Evolutionary conservation across 2,797 vertebrate species (phyloP), one percentile per base, ranked within the genome.

Genomic region (Eupleurogrammus muticus): DNA sequence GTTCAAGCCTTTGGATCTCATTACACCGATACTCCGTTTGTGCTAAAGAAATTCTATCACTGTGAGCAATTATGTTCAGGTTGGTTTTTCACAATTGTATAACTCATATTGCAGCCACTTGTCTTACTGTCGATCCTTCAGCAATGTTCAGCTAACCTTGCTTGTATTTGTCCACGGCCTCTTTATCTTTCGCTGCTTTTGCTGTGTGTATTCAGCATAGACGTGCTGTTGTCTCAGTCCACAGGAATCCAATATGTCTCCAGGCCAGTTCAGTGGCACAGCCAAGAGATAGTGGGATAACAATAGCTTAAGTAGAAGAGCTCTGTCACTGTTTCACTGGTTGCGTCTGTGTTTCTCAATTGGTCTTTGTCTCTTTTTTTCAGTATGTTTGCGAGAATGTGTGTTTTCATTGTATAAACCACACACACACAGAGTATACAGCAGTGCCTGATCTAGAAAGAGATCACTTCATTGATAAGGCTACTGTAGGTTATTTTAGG

Each of bases 1-100:
- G 83, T 76, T 80, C 61, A 79, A 84, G 87, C 84, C 82, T 73
- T 87, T 87, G 77, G 87, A 88, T 90, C 84, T 92, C 92, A 91
- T 92, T 90, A 90, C 87, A 78, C 70, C 70, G 78, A 69, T 82
- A 72, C 75, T 79, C 79, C 66, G 79, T 89, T 85, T 88, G 80
- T 78, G 60, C 77, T 73, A 70, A 80, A 87, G 84, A 81, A 87
- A 88, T 85, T 84, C 82, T 79, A 87, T 89, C 84, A 89, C 74
- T 66, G 72, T 48, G 77, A 85, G 79, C 81, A 86, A 87, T 90
- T 89, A 89, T 82, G 71, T 70, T 66, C 73, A 70, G 68, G 73
- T 87, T 83, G 71, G 55, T 77, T 86, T 82, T 79, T 64, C 79
- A 57, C 59, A 52, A 42, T 84, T 88, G 80, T 75, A 56, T 38